These are phyloP conservation scores for Lasioglossum villosulum DNA, from an alignment of 2,888 invertebrate species.

Conservation along the genomic window DNA sequence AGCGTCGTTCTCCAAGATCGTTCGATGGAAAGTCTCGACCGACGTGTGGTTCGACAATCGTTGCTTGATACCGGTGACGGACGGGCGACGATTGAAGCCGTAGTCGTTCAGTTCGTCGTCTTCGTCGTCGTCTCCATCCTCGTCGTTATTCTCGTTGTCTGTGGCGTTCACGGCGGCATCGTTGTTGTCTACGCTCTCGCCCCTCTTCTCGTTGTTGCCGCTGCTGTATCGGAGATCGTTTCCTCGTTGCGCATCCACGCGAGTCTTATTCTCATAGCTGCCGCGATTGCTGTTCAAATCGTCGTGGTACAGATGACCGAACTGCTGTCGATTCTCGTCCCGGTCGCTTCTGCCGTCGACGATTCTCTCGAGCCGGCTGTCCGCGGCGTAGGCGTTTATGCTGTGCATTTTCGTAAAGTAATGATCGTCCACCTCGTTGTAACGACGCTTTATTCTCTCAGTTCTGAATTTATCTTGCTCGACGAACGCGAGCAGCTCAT, in stretches of 20 bases:
- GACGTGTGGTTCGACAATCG: slow-evolving; percentile 90
- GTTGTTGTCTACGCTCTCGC: slow-evolving; percentile 93
- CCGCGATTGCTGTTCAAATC: slow-evolving; percentile 90
- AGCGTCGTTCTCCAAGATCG: slow-evolving; percentile 79
- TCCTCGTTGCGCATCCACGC: slow-evolving; percentile 76
- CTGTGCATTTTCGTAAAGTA: slow-evolving; percentile 9
- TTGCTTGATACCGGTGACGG: slow-evolving; percentile 95
- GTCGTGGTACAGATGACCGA: slow-evolving; percentile 87
- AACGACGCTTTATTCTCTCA: slow-evolving; percentile 92
- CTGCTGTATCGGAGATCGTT: not conserved
- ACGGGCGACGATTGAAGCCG: slow-evolving; percentile 95
- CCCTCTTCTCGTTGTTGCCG: slow-evolving; percentile 83
- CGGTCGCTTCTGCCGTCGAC: slow-evolving; percentile 24
- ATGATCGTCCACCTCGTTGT: slow-evolving; percentile 76
- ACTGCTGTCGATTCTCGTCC: slow-evolving; percentile 74
- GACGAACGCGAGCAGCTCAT: slow-evolving; percentile 93
- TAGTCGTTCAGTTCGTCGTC: slow-evolving; percentile 97
- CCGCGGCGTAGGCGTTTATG: slow-evolving; percentile 1
- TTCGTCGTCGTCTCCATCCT: slow-evolving; percentile 88
- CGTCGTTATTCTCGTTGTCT: slow-evolving; percentile 10
- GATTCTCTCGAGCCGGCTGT: slow-evolving; percentile 6
- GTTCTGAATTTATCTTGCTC: slow-evolving; percentile 93
- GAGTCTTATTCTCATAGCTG: slow-evolving; percentile 94
- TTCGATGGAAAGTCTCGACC: slow-evolving; percentile 92
- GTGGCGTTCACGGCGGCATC: slow-evolving; percentile 84